phyloP scores from a whole-genome alignment of 2,888 invertebrate genomes.

The Luffia ferchaultella region DNA sequence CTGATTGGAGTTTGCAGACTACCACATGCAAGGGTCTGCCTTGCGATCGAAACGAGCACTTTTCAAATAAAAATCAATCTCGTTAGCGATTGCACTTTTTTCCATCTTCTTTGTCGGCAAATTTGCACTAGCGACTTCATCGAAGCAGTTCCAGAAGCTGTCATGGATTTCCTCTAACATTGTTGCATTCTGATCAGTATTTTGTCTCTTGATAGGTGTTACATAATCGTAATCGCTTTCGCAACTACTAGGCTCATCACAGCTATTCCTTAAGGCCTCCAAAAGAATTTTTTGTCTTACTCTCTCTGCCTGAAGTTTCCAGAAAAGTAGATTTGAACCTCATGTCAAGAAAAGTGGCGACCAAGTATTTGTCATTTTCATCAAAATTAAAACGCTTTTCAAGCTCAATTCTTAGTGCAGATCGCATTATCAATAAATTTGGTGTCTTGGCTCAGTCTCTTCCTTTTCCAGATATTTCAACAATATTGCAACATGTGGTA shows the following conservation, averaged over 20 bases:
- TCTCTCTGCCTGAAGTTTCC: slow-evolving; percentile 5
- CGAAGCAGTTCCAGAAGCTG: slow-evolving; percentile 16
- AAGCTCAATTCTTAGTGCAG: slow-evolving; percentile 11
- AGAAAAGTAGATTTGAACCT: slow-evolving; percentile 14
- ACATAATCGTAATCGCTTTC: slow-evolving; percentile 11
- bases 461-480: slow-evolving; percentile 5
- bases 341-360: slow-evolving; percentile 7
- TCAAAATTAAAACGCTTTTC: not conserved
- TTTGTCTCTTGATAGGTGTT: slow-evolving; percentile 6
- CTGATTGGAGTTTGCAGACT: not conserved
- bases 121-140: slow-evolving; percentile 17
- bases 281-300: slow-evolving; percentile 8
- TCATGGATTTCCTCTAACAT: slow-evolving; percentile 14
- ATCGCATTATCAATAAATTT: slow-evolving; percentile 10
- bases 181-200: slow-evolving; percentile 11
- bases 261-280: slow-evolving; percentile 5
- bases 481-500: slow-evolving; percentile 12
- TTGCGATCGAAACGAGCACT: slow-evolving; percentile 15
- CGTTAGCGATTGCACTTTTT: slow-evolving; percentile 1
- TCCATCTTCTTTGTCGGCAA: slow-evolving; percentile 1
- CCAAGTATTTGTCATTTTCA: not conserved
- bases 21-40: slow-evolving; percentile 10
- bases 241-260: slow-evolving; percentile 1
- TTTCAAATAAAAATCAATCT: slow-evolving; percentile 14
- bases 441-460: not conserved